Evolutionary conservation across 2,797 vertebrate species (phyloP), one percentile per base, ranked within the genome.

Genomic region (Eulemur mongoz): DNA sequence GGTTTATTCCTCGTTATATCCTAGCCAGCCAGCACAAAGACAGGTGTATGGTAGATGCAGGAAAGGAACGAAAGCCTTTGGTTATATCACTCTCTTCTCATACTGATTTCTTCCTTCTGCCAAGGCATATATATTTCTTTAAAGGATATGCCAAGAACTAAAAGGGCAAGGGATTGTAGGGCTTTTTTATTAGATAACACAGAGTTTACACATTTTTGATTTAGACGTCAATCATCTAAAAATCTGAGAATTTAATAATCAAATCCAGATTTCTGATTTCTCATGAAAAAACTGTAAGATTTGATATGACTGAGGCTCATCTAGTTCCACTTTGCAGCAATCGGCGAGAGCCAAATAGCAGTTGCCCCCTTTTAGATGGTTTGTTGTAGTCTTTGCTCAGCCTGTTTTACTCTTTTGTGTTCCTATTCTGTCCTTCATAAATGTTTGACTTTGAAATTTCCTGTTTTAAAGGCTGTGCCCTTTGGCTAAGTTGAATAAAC

Each of bases 401-500:
- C 13, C 38, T 70, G 2, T 32, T 88, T 69, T 30, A 50, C 18
- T 76, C 18, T 6, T 72, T 67, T 48, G 32, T 88, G 32, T 61
- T 9, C 63, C 20, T n/a, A 6, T 50, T 48, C 23, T 38, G 20
- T 6, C 18, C 73, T 63, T 93, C 61, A 17, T 76, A 85, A 82
- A 15, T 23, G 30, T 67, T 65, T 92, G 65, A 80, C 63, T 88
- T 92, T 80, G 67, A 89, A 97, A 93, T 5, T 13, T 45, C 40
- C 52, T 93, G 85, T 40, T 85, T 84, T 78, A n/a, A 94, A 54
- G 59, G 40, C 35, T 76, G 1, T 27, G 72, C 27, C 59, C 40
- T 72, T 93, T 72, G 72, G 50, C 94, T 83, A 92, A 83, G n/a
- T 40, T 72, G 23, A 80, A 84, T 72, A 92, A 92, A 82, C n/a